phyloP scores from a whole-genome alignment of 2,113 vertebrate genomes.

The Ellobius talpinus region DNA sequence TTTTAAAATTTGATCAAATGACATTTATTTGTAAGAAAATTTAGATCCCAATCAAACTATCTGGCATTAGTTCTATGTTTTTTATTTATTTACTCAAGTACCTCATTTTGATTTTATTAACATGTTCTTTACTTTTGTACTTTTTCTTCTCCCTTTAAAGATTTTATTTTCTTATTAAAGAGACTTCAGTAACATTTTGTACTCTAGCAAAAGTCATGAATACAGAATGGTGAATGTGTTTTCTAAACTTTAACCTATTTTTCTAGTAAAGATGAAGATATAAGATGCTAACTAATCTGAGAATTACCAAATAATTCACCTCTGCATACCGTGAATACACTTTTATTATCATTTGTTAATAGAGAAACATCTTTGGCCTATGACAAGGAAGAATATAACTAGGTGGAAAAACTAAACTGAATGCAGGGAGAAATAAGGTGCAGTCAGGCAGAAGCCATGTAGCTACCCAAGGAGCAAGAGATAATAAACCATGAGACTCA shows the following conservation, averaged over 20 bases:
- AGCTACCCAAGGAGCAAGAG: too few relatives aligned
- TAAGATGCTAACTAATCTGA: background rate
- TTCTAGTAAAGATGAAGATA: background rate
- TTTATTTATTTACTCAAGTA: background rate
- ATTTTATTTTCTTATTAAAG: conserved; percentile 12
- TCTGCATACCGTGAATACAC: too few relatives aligned
- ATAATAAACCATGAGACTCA: too few relatives aligned
- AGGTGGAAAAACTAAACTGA: too few relatives aligned
- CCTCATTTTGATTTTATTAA: background rate
- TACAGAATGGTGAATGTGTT: background rate
- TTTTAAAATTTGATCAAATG: background rate
- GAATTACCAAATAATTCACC: background rate
- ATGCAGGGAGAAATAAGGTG: too few relatives aligned
- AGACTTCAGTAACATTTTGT: background rate
- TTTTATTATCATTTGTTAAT: too few relatives aligned
- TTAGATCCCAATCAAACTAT: background rate
- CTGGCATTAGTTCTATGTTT: background rate
- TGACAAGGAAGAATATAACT: too few relatives aligned
- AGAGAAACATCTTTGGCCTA: too few relatives aligned
- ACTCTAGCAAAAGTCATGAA: background rate
- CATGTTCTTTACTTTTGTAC: background rate
- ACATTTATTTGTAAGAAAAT: background rate
- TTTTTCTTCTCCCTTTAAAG: background rate
- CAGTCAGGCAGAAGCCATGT: too few relatives aligned
- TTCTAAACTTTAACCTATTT: background rate